Evolutionary conservation across 1,140 invertebrate species (phyloP).

Genomic region (Drosophila sucinea): DNA sequence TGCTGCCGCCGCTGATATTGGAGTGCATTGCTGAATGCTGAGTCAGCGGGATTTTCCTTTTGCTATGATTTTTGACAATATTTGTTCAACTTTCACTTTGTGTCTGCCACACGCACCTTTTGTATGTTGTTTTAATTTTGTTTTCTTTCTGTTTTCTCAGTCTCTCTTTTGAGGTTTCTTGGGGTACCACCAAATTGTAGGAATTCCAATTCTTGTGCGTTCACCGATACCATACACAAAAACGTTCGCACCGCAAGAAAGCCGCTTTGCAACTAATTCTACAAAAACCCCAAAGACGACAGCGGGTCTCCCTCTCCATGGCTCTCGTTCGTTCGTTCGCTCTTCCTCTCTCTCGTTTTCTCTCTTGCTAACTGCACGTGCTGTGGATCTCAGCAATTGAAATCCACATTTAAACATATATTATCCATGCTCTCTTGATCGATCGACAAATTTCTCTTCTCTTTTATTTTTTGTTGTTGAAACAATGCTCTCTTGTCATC

Average conservation of each 20-base stretch:
- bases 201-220: constrained; percentile 53
- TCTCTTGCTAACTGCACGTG: constrained; percentile 52
- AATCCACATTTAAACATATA: constrained; percentile 32
- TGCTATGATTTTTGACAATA: constrained; percentile 28
- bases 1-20: constrained; percentile 2
- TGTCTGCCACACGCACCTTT: constrained; percentile 54
- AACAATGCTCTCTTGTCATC: constrained; percentile 43
- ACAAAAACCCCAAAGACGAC: constrained; percentile 41
- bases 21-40: constrained; percentile 48
- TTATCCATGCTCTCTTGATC: constrained; percentile 20
- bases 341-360: constrained; percentile 35
- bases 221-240: constrained; percentile 13
- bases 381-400: constrained; percentile 53
- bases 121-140: constrained; percentile 40
- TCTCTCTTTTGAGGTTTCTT: constrained; percentile 47
- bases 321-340: constrained; percentile 9
- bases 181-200: constrained; percentile 57
- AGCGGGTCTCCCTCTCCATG: constrained; percentile 16
- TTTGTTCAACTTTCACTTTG: constrained; percentile 63
- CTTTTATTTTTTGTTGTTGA: constrained; percentile 24
- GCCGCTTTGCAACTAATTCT: constrained; percentile 77
- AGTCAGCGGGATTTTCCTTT: constrained; percentile 41
- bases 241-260: constrained; percentile 63
- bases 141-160: constrained; percentile 26
- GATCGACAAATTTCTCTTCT: constrained; percentile 7